Percentiles rank a stretch among this genome's conserved stretches.
Conservation (phyloP, 2,797 vertebrate genomes). For the Mormyrops boulengeri region DNA sequence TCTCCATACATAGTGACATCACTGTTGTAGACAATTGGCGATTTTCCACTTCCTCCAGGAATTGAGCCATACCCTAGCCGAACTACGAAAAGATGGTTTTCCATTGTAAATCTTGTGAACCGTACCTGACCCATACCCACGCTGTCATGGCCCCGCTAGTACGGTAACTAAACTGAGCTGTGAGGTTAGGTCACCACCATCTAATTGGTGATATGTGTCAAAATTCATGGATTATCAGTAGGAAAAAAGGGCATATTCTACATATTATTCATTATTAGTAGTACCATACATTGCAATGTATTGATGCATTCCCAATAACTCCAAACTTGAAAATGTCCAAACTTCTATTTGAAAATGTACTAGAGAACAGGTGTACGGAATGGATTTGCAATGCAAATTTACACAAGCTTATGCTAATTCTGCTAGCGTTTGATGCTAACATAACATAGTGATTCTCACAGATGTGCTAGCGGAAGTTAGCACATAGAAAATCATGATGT, state of each 20-base stretch:
- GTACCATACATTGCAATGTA: not conserved
- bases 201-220: not conserved
- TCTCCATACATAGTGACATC: not conserved
- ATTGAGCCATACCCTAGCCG: not conserved
- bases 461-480: not conserved
- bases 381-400: not conserved
- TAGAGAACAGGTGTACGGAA: not conserved
- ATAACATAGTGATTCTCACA: not conserved
- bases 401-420: not conserved
- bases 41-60: not conserved
- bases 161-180: not conserved
- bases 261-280: not conserved
- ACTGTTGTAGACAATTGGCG: not conserved
- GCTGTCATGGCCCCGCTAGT: not conserved
- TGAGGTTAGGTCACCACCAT: not conserved
- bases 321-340: not conserved
- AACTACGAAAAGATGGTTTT: not conserved
- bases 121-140: not conserved
- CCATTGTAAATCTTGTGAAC: not conserved
- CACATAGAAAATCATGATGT: not conserved
- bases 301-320: not conserved
- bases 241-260: not conserved
- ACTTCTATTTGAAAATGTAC: not conserved
- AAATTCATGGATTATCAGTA: not conserved
- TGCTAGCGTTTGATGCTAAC: not conserved